A percentile compares a stretch with the other conserved stretches of the same genome.
Conservation (phyloP, 2,797 vertebrate genomes). For the Anas capensis region DNA sequence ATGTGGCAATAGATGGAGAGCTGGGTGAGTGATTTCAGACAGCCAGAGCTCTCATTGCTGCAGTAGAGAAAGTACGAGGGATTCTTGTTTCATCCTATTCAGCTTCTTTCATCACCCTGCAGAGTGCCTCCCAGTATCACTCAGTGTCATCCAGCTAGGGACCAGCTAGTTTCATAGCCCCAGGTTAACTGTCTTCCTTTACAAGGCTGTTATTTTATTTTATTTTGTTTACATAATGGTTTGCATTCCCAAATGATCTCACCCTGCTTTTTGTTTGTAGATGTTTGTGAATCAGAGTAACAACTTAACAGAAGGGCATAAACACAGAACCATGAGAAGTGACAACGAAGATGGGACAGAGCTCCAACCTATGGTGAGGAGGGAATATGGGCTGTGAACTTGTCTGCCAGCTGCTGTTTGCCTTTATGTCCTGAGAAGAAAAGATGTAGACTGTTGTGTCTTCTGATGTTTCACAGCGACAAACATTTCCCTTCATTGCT, state of each 20-base stretch:
- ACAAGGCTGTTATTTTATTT: neutral
- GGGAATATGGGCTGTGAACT: neutral
- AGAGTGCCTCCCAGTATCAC: neutral
- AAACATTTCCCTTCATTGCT: neutral
- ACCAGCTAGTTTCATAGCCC: slow-evolving; percentile 7
- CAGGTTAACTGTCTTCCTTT: neutral
- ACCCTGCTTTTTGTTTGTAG: slow-evolving; percentile 61
- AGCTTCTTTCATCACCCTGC: neutral
- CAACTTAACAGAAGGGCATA: slow-evolving; percentile 28
- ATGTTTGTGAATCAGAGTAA: slow-evolving; percentile 75
- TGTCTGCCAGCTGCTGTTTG: neutral
- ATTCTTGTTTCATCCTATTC: neutral
- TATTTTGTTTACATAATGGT: neutral
- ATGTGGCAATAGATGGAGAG: neutral
- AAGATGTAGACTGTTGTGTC: neutral
- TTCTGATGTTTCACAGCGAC: neutral
- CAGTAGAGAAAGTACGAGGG: neutral
- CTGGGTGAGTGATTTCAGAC: neutral
- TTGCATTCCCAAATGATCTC: neutral
- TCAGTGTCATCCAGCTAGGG: neutral
- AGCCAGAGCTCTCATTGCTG: neutral
- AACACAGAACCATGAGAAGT: neutral
- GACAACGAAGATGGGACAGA: slow-evolving; percentile 78
- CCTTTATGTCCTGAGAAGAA: neutral
- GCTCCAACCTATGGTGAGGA: slow-evolving; percentile 73